Evolutionary conservation across 2,888 invertebrate species (phyloP).

Genomic region (Acrocyrtus sp.): DNA sequence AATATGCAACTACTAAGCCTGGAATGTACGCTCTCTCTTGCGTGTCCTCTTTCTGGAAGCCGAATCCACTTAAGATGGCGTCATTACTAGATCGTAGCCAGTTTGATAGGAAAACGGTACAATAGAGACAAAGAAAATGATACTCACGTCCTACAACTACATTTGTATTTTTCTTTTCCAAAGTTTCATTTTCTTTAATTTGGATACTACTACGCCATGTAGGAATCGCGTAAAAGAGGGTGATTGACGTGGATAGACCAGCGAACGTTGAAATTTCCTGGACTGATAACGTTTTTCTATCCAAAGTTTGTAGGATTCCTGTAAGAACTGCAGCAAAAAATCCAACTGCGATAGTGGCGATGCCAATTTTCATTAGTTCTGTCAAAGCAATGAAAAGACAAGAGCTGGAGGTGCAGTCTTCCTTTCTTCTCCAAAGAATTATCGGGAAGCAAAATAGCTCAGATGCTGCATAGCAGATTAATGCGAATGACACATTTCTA

Average conservation of each 20-base stretch:
- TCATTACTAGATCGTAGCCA: not conserved
- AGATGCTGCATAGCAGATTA: not conserved
- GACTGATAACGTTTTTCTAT: not conserved
- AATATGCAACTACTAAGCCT: conserved; percentile 6
- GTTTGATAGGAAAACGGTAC: not conserved
- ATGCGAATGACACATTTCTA: not conserved
- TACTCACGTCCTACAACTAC: not conserved
- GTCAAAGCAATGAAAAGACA: too few relatives aligned
- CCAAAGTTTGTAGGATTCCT: not conserved
- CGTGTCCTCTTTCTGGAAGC: not conserved
- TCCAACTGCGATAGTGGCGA: not conserved
- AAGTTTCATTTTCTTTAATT: not conserved
- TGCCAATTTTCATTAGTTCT: not conserved
- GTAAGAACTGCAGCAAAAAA: not conserved
- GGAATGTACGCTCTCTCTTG: not conserved
- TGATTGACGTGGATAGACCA: not conserved
- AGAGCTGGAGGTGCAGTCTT: too few relatives aligned
- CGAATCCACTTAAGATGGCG: not conserved
- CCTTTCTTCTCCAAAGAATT: too few relatives aligned
- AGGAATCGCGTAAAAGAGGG: not conserved
- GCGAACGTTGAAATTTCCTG: not conserved
- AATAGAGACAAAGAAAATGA: conserved; percentile 13
- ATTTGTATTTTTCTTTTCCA: not conserved
- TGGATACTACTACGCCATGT: conserved; percentile 2
- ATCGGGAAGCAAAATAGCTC: too few relatives aligned